Evolutionary conservation across 2,113 vertebrate genomes (phyloP).

Genomic region (Pseudorasbora parva): DNA sequence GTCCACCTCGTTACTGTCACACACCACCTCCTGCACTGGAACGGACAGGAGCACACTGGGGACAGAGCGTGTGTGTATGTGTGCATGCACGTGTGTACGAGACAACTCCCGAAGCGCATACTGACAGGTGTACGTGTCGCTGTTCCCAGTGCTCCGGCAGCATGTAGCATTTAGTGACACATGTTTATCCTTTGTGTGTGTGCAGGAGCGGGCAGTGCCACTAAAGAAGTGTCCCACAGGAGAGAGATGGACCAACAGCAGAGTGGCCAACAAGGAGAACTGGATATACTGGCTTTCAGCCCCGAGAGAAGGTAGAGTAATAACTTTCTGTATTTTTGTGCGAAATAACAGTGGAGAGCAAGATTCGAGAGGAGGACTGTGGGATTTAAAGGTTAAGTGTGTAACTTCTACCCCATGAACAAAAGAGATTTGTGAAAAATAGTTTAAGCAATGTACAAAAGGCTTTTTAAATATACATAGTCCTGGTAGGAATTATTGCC

Average conservation of each 20-base stretch:
- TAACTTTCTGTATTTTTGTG: neutral
- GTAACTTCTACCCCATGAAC: neutral
- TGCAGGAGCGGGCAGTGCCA: conserved; percentile 58
- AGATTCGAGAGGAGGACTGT: neutral
- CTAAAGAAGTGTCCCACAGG: conserved; percentile 72
- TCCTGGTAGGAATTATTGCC: too few species aligned
- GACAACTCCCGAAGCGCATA: conserved; percentile 66
- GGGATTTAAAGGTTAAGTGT: neutral
- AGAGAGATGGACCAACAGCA: conserved; percentile 56
- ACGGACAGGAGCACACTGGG: conserved; percentile 47
- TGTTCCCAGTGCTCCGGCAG: conserved; percentile 68
- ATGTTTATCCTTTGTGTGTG: conserved; percentile 62
- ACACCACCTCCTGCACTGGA: conserved; percentile 56
- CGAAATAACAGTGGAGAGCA: neutral
- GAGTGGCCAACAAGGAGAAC: conserved; percentile 63
- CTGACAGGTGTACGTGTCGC: conserved; percentile 79
- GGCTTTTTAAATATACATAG: neutral
- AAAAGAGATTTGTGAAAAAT: neutral
- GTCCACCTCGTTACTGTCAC: conserved; percentile 56
- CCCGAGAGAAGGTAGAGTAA: conserved; percentile 84
- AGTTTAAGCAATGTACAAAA: neutral
- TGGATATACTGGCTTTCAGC: conserved; percentile 76
- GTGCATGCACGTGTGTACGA: conserved; percentile 14
- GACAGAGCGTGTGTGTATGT: conserved; percentile 35
- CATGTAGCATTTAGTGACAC: conserved; percentile 76